Percentiles rank a stretch among this genome's conserved stretches.
These are phyloP conservation scores for Actinostola sp. DNA, from an alignment of 92 coral and sea anemone species.

Conservation along the genomic window DNA sequence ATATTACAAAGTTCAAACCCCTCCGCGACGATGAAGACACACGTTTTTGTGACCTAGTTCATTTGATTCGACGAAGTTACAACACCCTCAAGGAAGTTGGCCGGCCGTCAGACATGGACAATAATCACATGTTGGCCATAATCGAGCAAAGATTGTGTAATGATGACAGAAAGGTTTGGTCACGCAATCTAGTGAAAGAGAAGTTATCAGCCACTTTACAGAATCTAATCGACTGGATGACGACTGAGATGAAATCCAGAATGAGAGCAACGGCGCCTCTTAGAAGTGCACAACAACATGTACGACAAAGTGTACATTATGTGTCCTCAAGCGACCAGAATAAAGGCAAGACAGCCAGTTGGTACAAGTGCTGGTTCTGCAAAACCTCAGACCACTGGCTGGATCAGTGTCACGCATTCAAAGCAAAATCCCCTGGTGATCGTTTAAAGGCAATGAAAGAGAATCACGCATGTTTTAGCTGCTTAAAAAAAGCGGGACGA, in stretches of 20 bases:
- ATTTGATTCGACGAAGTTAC: conserved; percentile 16
- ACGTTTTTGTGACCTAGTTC: conserved; percentile 51
- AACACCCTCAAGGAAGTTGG: conserved; percentile 15
- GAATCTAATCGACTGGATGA: conserved; percentile 51
- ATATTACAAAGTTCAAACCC: conserved; percentile 29
- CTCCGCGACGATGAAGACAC: conserved; percentile 36
- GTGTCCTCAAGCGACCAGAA: conserved; percentile 3
- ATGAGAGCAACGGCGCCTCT: conserved; percentile 60
- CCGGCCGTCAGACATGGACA: not conserved
- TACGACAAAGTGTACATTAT: conserved; percentile 21
- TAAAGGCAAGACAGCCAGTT: not conserved
- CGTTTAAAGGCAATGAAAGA: conserved; percentile 12
- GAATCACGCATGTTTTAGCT: too few relatives aligned
- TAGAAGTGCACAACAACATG: conserved; percentile 14
- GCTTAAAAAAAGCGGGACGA: conserved; percentile 42
- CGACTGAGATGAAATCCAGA: conserved; percentile 49
- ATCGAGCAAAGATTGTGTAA: conserved; percentile 53
- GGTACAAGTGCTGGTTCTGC: conserved; percentile 33
- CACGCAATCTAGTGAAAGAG: conserved; percentile 42
- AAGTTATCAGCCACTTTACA: conserved; percentile 30
- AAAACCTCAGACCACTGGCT: conserved; percentile 30
- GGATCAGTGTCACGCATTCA: conserved; percentile 29
- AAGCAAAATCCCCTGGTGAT: conserved; percentile 19
- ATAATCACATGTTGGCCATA: too few relatives aligned
- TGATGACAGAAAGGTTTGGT: conserved; percentile 53